phyloP scores from a whole-genome alignment of 2,797 vertebrate species.

The Sebastes hubbsi region DNA sequence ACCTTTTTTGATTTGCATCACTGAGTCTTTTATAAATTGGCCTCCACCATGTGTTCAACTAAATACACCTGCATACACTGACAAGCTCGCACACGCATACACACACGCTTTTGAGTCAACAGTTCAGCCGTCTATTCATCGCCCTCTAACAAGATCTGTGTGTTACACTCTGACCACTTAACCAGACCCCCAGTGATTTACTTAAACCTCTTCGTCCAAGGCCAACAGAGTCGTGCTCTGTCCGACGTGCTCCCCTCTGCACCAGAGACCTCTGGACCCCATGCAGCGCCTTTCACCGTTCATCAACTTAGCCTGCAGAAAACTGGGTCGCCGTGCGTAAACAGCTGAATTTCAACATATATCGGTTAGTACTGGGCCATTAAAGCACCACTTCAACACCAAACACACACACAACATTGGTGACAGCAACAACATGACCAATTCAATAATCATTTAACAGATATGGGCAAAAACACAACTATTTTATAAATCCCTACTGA shows the following conservation, averaged over 20 bases:
- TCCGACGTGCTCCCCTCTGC: neutral
- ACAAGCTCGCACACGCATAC: neutral
- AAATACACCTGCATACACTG: conserved; percentile 15
- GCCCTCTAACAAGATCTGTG: conserved; percentile 70
- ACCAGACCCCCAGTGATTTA: conserved; percentile 56
- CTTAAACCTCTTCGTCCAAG: conserved; percentile 37
- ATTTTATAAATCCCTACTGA: neutral
- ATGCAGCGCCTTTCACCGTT: neutral
- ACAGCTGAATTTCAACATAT: neutral
- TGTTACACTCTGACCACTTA: conserved; percentile 60
- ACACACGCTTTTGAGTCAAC: neutral
- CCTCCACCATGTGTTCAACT: conserved; percentile 64
- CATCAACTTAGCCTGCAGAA: neutral
- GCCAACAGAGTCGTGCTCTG: neutral
- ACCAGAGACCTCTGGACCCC: neutral
- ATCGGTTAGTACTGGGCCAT: neutral
- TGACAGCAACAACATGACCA: neutral
- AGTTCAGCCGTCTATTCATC: conserved; percentile 57
- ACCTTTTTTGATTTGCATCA: conserved; percentile 54
- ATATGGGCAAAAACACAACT: neutral
- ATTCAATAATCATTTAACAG: neutral
- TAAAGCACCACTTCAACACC: neutral
- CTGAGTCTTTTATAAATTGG: conserved; percentile 63
- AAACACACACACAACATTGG: neutral
- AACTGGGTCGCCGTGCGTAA: neutral